Evolutionary conservation across 1,140 invertebrate genomes (phyloP).

Genomic region (Limonius californicus): DNA sequence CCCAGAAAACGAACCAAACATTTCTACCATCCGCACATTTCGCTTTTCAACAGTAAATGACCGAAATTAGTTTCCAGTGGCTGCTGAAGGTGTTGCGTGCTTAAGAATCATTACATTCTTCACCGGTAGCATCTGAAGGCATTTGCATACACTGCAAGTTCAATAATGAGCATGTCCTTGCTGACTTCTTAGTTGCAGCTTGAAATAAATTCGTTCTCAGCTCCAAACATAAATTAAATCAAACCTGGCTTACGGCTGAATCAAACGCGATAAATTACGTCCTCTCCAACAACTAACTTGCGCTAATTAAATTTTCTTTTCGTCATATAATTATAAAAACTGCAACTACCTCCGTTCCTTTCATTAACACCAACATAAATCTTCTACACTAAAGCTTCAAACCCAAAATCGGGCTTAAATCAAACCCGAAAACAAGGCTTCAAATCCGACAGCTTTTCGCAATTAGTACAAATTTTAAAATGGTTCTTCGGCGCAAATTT

Average conservation of each 20-base stretch:
- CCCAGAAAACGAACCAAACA: too few species aligned
- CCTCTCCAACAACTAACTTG: background rate
- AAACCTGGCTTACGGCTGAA: too few species aligned
- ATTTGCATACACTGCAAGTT: conserved; percentile 25
- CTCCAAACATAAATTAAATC: too few species aligned
- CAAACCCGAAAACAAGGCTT: background rate
- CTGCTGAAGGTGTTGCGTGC: conserved; percentile 1
- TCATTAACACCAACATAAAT: too few species aligned
- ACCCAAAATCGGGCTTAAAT: background rate
- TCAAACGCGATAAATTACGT: too few species aligned
- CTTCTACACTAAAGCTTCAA: background rate
- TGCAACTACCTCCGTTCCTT: too few species aligned
- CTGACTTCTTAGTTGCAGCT: conserved; percentile 15
- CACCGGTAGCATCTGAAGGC: conserved; percentile 23
- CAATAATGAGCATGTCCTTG: conserved; percentile 23
- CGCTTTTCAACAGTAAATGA: background rate
- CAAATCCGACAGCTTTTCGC: conserved; percentile 8
- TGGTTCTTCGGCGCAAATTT: conserved; percentile 19
- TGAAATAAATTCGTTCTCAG: conserved; percentile 6
- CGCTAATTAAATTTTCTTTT: background rate
- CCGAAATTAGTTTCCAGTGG: background rate
- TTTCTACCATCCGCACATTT: too few species aligned
- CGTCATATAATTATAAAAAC: too few species aligned
- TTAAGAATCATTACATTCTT: conserved; percentile 24
- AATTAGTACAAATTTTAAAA: conserved; percentile 25